Percentiles rank a stretch among this genome's conserved stretches.
These are phyloP conservation scores for Muntiacus reevesi DNA, from an alignment of 2,113 vertebrate species.

Conservation along the genomic window DNA sequence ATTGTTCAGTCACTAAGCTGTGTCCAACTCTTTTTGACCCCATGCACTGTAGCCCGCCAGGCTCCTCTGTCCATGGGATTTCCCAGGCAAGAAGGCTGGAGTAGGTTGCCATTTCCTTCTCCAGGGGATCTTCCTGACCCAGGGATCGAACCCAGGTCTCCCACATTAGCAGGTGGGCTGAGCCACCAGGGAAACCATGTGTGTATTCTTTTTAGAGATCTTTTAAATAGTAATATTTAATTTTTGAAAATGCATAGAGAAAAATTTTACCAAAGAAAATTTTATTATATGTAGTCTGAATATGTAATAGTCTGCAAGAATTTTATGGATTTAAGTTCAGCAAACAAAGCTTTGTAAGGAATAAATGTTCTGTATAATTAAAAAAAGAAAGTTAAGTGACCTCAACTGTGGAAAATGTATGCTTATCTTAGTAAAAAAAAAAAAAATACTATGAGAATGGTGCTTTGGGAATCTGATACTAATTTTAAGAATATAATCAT, in stretches of 20 bases:
- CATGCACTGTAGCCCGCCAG: not conserved
- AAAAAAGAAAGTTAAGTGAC: not conserved
- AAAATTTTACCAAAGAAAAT: not conserved
- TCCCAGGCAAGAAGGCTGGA: not conserved
- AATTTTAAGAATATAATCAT: not conserved
- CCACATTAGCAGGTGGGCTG: not conserved
- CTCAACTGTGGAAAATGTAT: not conserved
- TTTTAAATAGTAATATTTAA: not conserved
- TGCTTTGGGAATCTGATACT: not conserved
- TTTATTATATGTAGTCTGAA: not conserved
- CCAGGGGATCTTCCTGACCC: not conserved
- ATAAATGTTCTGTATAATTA: not conserved
- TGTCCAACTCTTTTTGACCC: not conserved
- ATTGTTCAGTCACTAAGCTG: not conserved
- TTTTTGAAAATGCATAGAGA: not conserved
- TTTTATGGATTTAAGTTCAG: not conserved
- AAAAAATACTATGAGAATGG: not conserved
- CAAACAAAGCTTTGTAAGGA: not conserved
- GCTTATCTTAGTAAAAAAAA: not conserved
- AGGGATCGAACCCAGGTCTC: not conserved
- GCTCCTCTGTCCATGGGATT: not conserved
- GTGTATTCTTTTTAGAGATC: not conserved
- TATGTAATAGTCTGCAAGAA: not conserved
- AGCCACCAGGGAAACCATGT: not conserved
- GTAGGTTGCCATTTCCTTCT: rapidly evolving